Conservation (phyloP, 2,797 vertebrate species). For the Melanotaenia trifasciata region DNA sequence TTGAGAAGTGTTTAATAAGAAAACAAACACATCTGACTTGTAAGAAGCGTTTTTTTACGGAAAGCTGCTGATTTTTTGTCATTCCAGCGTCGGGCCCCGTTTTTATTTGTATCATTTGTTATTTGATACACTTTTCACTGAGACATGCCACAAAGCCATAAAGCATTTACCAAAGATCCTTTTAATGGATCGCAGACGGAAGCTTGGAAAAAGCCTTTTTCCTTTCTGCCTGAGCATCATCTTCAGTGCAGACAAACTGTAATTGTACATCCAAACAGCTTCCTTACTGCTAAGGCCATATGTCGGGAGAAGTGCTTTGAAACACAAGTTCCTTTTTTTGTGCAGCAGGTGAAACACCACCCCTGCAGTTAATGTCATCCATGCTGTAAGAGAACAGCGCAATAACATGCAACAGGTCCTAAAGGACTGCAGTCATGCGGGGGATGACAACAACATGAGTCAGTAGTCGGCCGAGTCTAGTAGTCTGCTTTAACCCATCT, state of each 20-base stretch:
- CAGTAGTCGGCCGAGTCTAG: background rate
- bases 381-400: slow-evolving; percentile 12
- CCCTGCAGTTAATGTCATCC: slow-evolving; percentile 3
- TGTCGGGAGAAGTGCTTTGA: background rate
- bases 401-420: slow-evolving; percentile 53
- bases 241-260: slow-evolving; percentile 2
- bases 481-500: slow-evolving; percentile 8
- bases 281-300: slow-evolving; percentile 7
- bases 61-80: slow-evolving; percentile 3
- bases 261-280: slow-evolving; percentile 13
- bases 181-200: background rate
- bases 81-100: background rate
- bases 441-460: slow-evolving; percentile 45
- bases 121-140: background rate
- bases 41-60: slow-evolving; percentile 2
- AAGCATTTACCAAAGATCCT: background rate
- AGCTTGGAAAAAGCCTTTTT: background rate
- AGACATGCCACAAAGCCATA: slow-evolving; percentile 8
- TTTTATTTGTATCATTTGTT: background rate
- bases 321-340: slow-evolving; percentile 6
- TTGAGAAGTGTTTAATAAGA: background rate
- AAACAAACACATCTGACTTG: background rate
- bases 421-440: slow-evolving; percentile 28
- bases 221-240: background rate
- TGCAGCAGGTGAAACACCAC: slow-evolving; percentile 29